Percentiles rank a stretch among this genome's conserved stretches.
Conservation (phyloP, 1,140 invertebrate species). For the Ceratoteleas bidentatus region DNA sequence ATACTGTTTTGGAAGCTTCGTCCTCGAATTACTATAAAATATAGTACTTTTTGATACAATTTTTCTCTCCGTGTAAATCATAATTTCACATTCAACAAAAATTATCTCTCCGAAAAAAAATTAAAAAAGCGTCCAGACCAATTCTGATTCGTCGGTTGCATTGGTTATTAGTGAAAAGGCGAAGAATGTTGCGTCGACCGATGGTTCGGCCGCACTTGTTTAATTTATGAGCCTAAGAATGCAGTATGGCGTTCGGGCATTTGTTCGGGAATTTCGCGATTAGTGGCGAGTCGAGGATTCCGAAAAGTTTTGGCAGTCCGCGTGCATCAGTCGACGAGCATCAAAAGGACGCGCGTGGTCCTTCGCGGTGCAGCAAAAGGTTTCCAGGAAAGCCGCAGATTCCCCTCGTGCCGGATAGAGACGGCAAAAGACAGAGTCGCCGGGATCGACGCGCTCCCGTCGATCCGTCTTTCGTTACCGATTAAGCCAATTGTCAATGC, state of each 20-base stretch:
- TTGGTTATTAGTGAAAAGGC: slow-evolving; percentile 46
- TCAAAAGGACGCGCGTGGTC: slow-evolving; percentile 53
- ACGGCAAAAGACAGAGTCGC: slow-evolving; percentile 37
- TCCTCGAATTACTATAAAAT: too few species aligned
- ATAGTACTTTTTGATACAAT: too few species aligned
- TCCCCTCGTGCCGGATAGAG: slow-evolving; percentile 24
- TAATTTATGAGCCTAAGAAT: slow-evolving; percentile 44
- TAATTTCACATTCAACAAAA: too few species aligned
- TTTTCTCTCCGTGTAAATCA: too few species aligned
- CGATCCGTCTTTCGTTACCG: slow-evolving; percentile 57
- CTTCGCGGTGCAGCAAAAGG: slow-evolving; percentile 65
- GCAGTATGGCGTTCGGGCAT: slow-evolving; percentile 19
- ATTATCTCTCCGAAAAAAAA: too few species aligned
- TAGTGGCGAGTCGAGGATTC: slow-evolving; percentile 56
- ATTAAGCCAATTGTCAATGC: slow-evolving; percentile 73
- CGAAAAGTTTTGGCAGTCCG: slow-evolving; percentile 55
- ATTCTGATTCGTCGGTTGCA: slow-evolving; percentile 65
- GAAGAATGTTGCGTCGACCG: background rate
- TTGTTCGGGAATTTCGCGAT: slow-evolving; percentile 58
- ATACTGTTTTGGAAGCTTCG: too few species aligned
- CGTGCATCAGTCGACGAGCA: slow-evolving; percentile 29
- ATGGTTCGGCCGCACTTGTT: background rate
- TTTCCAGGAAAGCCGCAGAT: slow-evolving; percentile 69
- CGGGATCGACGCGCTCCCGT: slow-evolving; percentile 46
- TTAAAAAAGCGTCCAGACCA: too few species aligned